phyloP scores from a whole-genome alignment of 2,797 vertebrate genomes.

The Chiloscyllium punctatum region DNA sequence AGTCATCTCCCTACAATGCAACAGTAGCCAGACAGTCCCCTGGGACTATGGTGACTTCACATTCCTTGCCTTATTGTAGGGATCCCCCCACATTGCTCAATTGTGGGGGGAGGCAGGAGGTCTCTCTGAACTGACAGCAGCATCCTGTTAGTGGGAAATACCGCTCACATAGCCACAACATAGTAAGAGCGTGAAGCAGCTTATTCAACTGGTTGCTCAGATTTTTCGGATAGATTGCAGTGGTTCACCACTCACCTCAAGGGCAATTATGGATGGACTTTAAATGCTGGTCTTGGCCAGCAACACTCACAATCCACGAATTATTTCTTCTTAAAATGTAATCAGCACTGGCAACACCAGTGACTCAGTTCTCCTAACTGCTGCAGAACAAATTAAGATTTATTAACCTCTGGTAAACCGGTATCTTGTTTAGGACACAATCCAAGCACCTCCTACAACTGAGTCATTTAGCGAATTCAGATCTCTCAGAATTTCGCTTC shows the following conservation, averaged over 20 bases:
- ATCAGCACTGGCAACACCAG: not conserved
- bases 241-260: not conserved
- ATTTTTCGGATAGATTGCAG: no score
- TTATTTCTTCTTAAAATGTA: not conserved
- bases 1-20: no score
- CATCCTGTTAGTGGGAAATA: no score
- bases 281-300: not conserved
- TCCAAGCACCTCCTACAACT: not conserved
- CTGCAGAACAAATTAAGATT: not conserved
- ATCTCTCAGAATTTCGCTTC: not conserved
- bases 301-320: not conserved
- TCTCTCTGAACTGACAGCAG: no score
- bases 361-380: not conserved
- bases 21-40: no score
- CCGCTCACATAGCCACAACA: no score
- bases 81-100: no score
- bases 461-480: not conserved
- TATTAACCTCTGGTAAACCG: not conserved
- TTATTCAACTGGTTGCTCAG: no score
- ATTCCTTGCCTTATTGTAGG: no score
- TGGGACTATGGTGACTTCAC: no score
- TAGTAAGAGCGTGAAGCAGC: no score
- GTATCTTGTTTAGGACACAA: not conserved
- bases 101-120: no score
- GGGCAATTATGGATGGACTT: not conserved